These are phyloP conservation scores for Hololepta plana DNA, from an alignment of 2,888 invertebrate genomes.

Conservation along the genomic window DNA sequence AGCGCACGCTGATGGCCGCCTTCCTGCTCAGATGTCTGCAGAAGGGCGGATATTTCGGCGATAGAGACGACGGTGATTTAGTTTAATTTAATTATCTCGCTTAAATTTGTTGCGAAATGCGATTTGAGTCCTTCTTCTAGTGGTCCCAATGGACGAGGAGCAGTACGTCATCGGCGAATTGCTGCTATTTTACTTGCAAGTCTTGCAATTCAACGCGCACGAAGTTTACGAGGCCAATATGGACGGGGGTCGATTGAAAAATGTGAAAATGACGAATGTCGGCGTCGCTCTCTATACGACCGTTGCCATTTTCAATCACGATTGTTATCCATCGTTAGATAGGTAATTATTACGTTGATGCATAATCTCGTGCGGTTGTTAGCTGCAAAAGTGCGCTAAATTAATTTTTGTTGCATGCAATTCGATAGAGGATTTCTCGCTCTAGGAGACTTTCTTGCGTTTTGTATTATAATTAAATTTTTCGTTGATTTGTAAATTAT, in stretches of 20 bases:
- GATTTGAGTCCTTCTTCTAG: no score
- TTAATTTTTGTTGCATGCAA: no score
- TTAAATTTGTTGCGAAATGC: no score
- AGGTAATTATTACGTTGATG: constrained; percentile 33
- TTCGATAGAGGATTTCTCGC: no score
- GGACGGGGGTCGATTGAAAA: constrained; percentile 24
- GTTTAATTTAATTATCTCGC: constrained; percentile 15
- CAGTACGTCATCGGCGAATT: constrained; percentile 44
- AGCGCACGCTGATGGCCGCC: constrained; percentile 58
- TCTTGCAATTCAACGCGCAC: constrained; percentile 73
- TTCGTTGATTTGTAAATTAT: no score
- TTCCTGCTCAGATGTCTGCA: constrained; percentile 57
- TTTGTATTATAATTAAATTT: no score
- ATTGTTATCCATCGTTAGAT: constrained; percentile 60
- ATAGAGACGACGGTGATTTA: constrained; percentile 22
- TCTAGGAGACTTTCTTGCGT: no score
- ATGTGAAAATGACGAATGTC: constrained; percentile 36
- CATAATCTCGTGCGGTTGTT: no score
- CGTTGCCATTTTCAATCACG: constrained; percentile 67
- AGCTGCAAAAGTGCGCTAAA: no score
- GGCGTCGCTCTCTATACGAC: constrained; percentile 61
- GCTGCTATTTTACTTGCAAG: constrained; percentile 49
- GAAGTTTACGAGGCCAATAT: constrained; percentile 56
- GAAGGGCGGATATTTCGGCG: constrained; percentile 43
- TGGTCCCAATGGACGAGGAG: constrained; percentile 28